phyloP scores from a whole-genome alignment of 2,888 invertebrate species.

The Drosophila melanosoma region DNA sequence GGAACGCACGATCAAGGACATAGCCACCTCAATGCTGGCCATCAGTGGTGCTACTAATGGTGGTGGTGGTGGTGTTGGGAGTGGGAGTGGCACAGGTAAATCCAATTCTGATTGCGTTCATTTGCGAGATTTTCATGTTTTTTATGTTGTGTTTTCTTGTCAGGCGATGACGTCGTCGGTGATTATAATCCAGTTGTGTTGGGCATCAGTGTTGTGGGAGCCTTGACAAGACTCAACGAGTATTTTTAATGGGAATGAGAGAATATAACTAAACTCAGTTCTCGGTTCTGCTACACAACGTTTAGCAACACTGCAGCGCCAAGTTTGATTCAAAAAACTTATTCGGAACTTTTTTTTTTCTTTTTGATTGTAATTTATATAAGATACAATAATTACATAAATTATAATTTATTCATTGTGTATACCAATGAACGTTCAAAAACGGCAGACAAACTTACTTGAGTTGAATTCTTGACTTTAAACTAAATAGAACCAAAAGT shows the following conservation, averaged over 20 bases:
- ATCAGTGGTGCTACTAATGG: slow-evolving; percentile 37
- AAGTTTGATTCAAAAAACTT: background rate
- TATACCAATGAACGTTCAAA: background rate
- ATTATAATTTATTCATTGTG: background rate
- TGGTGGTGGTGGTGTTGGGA: background rate
- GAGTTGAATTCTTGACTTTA: background rate
- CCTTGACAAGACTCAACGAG: slow-evolving; percentile 35
- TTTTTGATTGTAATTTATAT: background rate
- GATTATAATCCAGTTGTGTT: slow-evolving; percentile 27
- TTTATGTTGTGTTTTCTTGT: background rate
- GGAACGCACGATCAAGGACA: slow-evolving; percentile 61
- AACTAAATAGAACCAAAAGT: background rate
- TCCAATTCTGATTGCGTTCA: background rate
- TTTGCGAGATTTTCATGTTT: too few relatives aligned
- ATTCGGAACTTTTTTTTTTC: background rate
- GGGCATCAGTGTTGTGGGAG: slow-evolving; percentile 9
- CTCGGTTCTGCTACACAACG: slow-evolving; percentile 47
- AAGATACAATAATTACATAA: background rate
- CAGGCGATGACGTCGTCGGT: slow-evolving; percentile 4
- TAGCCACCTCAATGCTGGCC: slow-evolving; percentile 62
- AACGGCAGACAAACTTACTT: background rate
- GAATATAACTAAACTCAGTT: background rate
- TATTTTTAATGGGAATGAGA: slow-evolving; percentile 21
- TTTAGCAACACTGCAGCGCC: slow-evolving; percentile 45
- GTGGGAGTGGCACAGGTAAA: slow-evolving; percentile 8